A percentile compares a stretch with the other conserved stretches of the same genome.
Conservation (phyloP, 2,888 invertebrate genomes). For the Agrotis clavis region DNA sequence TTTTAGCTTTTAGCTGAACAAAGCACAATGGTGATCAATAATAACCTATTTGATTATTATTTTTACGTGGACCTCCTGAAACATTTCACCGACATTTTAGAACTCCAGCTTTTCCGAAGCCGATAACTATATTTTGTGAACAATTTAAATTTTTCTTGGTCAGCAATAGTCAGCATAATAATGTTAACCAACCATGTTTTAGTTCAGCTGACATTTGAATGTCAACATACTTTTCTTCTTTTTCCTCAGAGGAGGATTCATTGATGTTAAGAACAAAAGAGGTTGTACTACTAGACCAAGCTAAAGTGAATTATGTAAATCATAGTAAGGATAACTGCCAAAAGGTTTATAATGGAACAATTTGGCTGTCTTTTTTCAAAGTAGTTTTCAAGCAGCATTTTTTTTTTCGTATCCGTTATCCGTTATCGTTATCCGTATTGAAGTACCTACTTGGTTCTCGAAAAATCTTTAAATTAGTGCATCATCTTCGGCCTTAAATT, state of each 20-base stretch:
- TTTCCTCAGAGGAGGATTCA: background rate
- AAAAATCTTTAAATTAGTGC: too few species aligned
- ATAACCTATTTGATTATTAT: background rate
- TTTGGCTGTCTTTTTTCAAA: background rate
- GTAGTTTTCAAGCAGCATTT: background rate
- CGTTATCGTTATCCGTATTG: too few species aligned
- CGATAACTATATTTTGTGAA: background rate
- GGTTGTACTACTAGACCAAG: background rate
- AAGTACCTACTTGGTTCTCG: too few species aligned
- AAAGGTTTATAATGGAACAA: background rate
- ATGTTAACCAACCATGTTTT: too few species aligned
- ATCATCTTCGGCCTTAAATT: too few species aligned
- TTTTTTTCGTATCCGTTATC: too few species aligned
- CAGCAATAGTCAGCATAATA: too few species aligned
- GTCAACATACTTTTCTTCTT: background rate
- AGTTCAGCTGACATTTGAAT: constrained; percentile 17
- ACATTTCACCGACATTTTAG: constrained; percentile 13
- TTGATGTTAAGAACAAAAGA: background rate
- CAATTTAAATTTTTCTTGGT: background rate
- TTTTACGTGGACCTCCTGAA: constrained; percentile 15
- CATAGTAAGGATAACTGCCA: background rate
- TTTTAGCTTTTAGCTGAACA: background rate
- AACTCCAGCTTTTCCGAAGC: background rate
- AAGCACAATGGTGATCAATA: background rate
- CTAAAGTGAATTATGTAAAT: background rate